Conservation (phyloP, 1,140 invertebrate species). For the Orius laevigatus region DNA sequence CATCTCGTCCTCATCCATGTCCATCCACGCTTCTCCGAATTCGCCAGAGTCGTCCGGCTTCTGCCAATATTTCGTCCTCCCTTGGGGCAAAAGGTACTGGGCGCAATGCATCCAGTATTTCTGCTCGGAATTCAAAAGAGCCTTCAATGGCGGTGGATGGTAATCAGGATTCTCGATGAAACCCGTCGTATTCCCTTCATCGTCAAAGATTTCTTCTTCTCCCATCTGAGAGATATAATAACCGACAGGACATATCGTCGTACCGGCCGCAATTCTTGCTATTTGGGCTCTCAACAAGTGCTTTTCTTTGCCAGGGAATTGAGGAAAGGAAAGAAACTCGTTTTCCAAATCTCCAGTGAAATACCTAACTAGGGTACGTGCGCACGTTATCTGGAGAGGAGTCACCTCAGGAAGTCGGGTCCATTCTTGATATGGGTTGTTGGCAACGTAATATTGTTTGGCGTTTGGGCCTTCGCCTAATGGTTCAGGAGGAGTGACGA, state of each 20-base stretch:
- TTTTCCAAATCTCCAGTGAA: slow-evolving; percentile 3
- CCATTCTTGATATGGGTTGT: slow-evolving; percentile 43
- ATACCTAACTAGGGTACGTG: background rate
- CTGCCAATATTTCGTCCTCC: slow-evolving; percentile 26
- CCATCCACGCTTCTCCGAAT: slow-evolving; percentile 23
- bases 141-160: slow-evolving; percentile 26
- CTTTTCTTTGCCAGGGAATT: slow-evolving; percentile 5
- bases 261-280: slow-evolving; percentile 3
- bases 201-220: slow-evolving; percentile 26
- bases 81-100: slow-evolving; percentile 62
- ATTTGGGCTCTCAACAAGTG: slow-evolving; percentile 4
- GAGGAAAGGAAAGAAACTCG: background rate
- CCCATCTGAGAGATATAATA: slow-evolving; percentile 35
- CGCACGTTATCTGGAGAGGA: slow-evolving; percentile 27
- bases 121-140: slow-evolving; percentile 44
- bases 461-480: background rate
- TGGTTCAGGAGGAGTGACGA: background rate
- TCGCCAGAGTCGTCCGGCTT: slow-evolving; percentile 27
- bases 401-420: slow-evolving; percentile 49
- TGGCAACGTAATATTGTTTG: slow-evolving; percentile 1
- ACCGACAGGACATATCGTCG: slow-evolving; percentile 2
- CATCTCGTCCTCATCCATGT: slow-evolving; percentile 33
- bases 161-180: slow-evolving; percentile 22
- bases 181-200: slow-evolving; percentile 2
- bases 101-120: slow-evolving; percentile 68